Percentiles rank a stretch among this genome's conserved stretches.
phyloP scores from a whole-genome alignment of 2,797 vertebrate genomes.

The Sebastes miniatus region DNA sequence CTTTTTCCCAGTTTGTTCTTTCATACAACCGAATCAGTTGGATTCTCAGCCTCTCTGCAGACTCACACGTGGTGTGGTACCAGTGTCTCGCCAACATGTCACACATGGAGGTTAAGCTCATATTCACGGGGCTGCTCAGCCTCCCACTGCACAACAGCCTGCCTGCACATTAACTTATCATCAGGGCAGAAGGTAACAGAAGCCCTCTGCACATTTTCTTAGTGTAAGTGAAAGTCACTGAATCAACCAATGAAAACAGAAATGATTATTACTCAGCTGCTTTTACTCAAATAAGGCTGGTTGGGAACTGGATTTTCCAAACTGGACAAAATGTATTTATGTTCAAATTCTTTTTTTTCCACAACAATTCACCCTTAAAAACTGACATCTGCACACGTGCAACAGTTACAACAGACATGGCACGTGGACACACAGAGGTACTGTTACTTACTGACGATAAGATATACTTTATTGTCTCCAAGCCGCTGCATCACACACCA shows the following conservation, averaged over 20 bases:
- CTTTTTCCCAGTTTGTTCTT: background rate
- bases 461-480: background rate
- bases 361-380: background rate
- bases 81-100: slow-evolving; percentile 15
- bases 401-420: background rate
- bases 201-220: background rate
- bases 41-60: background rate
- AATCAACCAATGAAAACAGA: background rate
- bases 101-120: slow-evolving; percentile 31
- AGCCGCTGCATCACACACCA: background rate
- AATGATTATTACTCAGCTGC: background rate
- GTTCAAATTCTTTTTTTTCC: background rate
- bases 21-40: background rate
- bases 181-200: background rate
- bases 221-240: background rate
- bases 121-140: slow-evolving; percentile 20
- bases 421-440: background rate
- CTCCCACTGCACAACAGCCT: slow-evolving; percentile 10
- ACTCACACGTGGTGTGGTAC: background rate
- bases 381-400: background rate
- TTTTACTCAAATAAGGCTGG: background rate
- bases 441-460: background rate
- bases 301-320: background rate
- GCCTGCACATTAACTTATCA: background rate
- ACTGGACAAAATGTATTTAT: background rate